Evolutionary conservation across 2,113 vertebrate genomes (phyloP).

Genomic region (Eublepharis macularius): DNA sequence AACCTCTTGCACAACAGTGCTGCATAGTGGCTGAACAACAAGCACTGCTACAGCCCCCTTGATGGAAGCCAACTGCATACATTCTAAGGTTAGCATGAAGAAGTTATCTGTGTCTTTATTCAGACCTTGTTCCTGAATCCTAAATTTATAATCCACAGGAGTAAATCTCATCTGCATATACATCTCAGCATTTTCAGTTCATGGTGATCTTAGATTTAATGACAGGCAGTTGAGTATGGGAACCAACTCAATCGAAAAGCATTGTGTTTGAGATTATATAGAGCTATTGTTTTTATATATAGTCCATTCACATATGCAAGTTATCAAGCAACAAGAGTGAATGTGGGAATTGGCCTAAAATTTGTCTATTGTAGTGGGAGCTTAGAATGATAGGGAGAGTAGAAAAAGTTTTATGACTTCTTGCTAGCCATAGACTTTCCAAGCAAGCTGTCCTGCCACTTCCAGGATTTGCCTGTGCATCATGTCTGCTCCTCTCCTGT

Average conservation of each 20-base stretch:
- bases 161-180: neutral
- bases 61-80: neutral
- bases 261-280: neutral
- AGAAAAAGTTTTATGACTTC: neutral
- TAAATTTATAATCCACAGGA: neutral
- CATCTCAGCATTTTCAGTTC: neutral
- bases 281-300: too few relatives aligned
- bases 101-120: neutral
- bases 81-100: neutral
- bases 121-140: neutral
- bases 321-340: too few relatives aligned
- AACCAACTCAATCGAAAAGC: neutral
- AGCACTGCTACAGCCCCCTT: neutral
- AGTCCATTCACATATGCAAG: too few relatives aligned
- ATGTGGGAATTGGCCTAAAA: too few relatives aligned
- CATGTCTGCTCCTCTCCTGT: neutral
- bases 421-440: neutral
- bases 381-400: neutral
- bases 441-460: neutral
- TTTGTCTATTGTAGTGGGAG: too few relatives aligned
- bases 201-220: too few relatives aligned
- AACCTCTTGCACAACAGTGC: neutral
- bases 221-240: too few relatives aligned
- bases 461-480: neutral
- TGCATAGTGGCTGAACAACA: neutral